Evolutionary conservation across 2,113 vertebrate species (phyloP).

Genomic region (Lepisosteus osseus): DNA sequence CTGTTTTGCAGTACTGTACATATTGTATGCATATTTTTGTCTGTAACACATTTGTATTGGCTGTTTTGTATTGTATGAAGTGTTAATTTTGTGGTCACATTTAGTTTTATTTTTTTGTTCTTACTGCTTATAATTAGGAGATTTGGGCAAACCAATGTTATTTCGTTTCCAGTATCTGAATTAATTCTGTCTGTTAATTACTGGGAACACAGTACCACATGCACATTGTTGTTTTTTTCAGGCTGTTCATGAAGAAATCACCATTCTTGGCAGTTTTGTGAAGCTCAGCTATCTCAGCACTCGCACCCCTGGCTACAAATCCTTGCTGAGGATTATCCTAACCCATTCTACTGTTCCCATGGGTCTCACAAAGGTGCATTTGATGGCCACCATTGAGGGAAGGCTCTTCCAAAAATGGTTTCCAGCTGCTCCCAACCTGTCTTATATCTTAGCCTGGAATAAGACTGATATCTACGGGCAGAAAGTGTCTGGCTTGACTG

Average conservation of each 20-base stretch:
- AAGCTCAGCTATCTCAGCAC: constrained; percentile 93
- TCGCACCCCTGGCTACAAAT: constrained; percentile 87
- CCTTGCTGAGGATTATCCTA: constrained; percentile 84
- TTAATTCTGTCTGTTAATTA: not conserved
- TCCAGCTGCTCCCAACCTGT: constrained; percentile 83
- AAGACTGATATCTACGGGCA: constrained; percentile 97
- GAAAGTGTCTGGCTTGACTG: constrained; percentile 87
- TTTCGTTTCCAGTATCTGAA: not conserved
- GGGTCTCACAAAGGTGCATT: constrained; percentile 88
- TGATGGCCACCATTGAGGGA: constrained; percentile 85
- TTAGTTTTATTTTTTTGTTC: too few species aligned
- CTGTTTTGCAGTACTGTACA: too few species aligned
- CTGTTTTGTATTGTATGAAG: too few species aligned
- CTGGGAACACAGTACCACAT: not conserved
- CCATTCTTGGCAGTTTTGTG: constrained; percentile 87
- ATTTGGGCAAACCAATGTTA: not conserved
- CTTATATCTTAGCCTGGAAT: constrained; percentile 92
- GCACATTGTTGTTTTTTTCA: constrained; percentile 49
- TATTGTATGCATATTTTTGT: too few species aligned
- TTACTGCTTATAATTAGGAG: not conserved
- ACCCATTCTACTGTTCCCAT: constrained; percentile 76
- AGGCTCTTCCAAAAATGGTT: constrained; percentile 91
- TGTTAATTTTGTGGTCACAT: too few species aligned
- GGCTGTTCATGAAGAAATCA: constrained; percentile 92
- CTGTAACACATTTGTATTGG: too few species aligned